Base-by-base conservation (phyloP, 2,888 invertebrate genomes). In the Dinocampus coccinellae region DNA sequence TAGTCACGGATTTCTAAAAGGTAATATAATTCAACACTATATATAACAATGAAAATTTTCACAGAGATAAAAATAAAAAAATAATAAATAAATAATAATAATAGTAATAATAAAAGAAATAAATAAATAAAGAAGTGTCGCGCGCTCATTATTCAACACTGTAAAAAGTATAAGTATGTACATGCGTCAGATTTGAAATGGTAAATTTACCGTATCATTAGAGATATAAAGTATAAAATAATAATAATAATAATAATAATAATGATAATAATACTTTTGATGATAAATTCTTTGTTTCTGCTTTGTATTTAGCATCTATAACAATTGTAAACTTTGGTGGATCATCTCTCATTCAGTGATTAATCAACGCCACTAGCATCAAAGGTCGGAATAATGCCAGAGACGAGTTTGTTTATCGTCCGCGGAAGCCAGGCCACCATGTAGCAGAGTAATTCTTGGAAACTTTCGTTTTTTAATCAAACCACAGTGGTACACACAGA, bases 281-380 rank as follows among this genome's bases (percentile, higher is more conserved):
- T n/a, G n/a, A n/a, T n/a, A n/a, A n/a, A n/a, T n/a, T n/a, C n/a
- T n/a, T n/a, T n/a, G n/a, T n/a, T n/a, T n/a, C n/a, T n/a, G n/a
- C n/a, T n/a, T n/a, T n/a, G n/a, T n/a, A n/a, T n/a, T n/a, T n/a
- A n/a, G n/a, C n/a, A n/a, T n/a, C n/a, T 26, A 33, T 10, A 34
- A 34, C 13, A 47, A 22, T 29, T 60, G 33, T 65, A 69, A 77
- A 76, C 76, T 74, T 75, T 76, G 76, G 74, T 77, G 80, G 76
- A 76, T 77, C 76, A 78, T 82, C 76, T 78, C 76, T 82, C 81
- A 79, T 79, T 78, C 82, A 77, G 79, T 81, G 82, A 85, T 85
- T 85, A 85, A 86, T 86, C 86, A 86, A 83, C 81, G 83, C 79
- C 79, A 69, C 20, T 73, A 75, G 82, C 84, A 84, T 86, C 86